Conservation (phyloP, 2,113 vertebrate genomes). For the Psilopogon haemacephalus region DNA sequence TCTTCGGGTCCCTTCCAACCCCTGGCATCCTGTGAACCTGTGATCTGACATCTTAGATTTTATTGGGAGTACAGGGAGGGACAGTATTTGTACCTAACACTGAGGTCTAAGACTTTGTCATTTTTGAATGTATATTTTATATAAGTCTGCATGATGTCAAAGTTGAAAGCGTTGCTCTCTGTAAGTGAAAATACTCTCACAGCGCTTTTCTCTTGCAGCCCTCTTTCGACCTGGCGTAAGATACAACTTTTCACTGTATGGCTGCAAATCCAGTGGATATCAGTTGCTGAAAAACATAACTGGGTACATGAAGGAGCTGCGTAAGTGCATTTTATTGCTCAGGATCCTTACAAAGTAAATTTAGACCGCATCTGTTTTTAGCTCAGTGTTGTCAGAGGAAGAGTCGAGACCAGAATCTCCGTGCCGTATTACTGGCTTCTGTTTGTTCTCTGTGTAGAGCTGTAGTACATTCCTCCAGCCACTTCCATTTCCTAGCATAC, state of each 20-base stretch:
- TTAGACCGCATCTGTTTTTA: background rate
- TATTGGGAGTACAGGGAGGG: background rate
- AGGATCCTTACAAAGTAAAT: background rate
- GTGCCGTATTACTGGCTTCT: background rate
- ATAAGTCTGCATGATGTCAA: background rate
- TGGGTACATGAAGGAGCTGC: slow-evolving; percentile 76
- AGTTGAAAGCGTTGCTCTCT: background rate
- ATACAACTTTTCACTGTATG: slow-evolving; percentile 75
- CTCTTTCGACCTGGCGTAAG: slow-evolving; percentile 71
- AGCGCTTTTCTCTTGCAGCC: slow-evolving; percentile 47
- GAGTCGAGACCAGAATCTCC: background rate
- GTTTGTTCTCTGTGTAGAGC: background rate
- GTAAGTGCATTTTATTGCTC: slow-evolving; percentile 63
- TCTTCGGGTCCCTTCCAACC: too few relatives aligned
- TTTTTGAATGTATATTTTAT: background rate
- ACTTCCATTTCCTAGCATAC: background rate
- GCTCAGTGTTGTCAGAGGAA: background rate
- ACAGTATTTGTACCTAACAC: background rate
- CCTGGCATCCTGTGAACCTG: too few relatives aligned
- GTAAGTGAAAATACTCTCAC: background rate
- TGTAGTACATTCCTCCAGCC: background rate
- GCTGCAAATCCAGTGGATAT: slow-evolving; percentile 75
- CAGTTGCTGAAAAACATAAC: slow-evolving; percentile 72
- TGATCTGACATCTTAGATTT: background rate
- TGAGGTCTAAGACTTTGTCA: background rate